phyloP scores from a whole-genome alignment of 2,113 vertebrate genomes.

The Poeciliopsis prolifica region DNA sequence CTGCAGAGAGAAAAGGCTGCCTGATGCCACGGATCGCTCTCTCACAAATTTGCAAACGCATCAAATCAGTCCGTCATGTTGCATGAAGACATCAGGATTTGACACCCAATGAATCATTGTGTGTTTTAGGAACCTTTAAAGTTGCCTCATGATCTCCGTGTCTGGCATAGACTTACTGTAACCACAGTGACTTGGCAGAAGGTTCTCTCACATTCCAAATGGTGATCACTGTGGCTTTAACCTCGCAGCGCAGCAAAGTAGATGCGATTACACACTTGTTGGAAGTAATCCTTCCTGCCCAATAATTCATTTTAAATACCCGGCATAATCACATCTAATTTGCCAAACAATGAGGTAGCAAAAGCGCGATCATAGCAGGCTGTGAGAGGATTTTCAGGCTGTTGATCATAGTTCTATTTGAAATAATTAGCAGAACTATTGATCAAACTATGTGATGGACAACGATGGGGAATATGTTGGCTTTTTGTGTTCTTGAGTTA shows the following conservation, averaged over 20 bases:
- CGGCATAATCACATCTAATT: conserved; percentile 54
- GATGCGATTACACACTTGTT: conserved; percentile 57
- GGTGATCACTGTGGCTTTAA: conserved; percentile 37
- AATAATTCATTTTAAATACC: conserved; percentile 11
- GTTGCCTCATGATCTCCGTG: conserved; percentile 36
- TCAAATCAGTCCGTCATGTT: conserved; percentile 16
- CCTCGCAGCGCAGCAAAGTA: conserved; percentile 33
- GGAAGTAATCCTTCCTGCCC: conserved; percentile 3
- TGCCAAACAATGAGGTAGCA: conserved; percentile 30
- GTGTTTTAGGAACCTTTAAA: background rate
- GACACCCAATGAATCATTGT: background rate
- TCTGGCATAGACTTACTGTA: conserved; percentile 30
- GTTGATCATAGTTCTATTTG: conserved; percentile 59
- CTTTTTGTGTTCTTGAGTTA: background rate
- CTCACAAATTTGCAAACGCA: conserved; percentile 5
- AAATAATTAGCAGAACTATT: conserved; percentile 49
- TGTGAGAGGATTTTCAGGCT: conserved; percentile 35
- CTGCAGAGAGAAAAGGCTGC: conserved; percentile 52
- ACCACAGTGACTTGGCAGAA: conserved; percentile 28
- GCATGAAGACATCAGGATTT: background rate
- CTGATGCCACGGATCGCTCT: conserved; percentile 30
- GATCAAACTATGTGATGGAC: conserved; percentile 52
- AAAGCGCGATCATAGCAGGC: conserved; percentile 39
- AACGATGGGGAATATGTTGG: conserved; percentile 7
- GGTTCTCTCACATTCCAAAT: conserved; percentile 23